A percentile compares a stretch with the other conserved stretches of the same genome.
These are phyloP conservation scores for Tribolium castaneum DNA, from an alignment of 1,140 invertebrate species.

Conservation along the genomic window DNA sequence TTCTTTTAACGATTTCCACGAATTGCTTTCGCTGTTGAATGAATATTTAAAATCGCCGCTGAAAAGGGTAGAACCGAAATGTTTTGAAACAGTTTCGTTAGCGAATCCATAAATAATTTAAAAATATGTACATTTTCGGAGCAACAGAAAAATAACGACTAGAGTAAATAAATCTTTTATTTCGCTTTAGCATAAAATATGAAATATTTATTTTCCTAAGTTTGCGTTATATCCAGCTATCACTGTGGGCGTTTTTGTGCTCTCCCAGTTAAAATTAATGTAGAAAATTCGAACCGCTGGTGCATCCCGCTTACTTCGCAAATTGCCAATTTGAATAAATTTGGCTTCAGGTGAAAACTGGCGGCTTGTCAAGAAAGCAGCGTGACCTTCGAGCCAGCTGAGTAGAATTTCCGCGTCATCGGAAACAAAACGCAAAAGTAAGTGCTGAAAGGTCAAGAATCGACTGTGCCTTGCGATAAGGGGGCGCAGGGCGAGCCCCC, in stretches of 20 bases:
- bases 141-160: background rate
- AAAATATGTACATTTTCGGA: background rate
- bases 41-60: too few species aligned
- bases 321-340: background rate
- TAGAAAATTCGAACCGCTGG: background rate
- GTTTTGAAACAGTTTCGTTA: background rate
- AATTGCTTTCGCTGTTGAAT: too few species aligned
- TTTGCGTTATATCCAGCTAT: background rate
- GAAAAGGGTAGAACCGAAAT: background rate
- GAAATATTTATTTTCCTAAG: background rate
- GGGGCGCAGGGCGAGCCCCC: background rate
- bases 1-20: background rate
- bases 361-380: background rate
- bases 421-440: background rate
- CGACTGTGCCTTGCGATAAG: background rate
- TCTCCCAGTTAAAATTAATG: background rate
- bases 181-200: background rate
- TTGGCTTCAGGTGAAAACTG: background rate
- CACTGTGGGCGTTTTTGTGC: background rate
- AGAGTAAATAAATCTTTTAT: background rate
- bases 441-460: background rate
- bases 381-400: background rate
- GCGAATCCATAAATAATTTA: background rate
- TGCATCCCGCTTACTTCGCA: background rate
- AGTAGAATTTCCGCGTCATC: background rate